These are phyloP conservation scores for Drosophila watanabei DNA, from an alignment of 1,140 invertebrate genomes.

Conservation along the genomic window DNA sequence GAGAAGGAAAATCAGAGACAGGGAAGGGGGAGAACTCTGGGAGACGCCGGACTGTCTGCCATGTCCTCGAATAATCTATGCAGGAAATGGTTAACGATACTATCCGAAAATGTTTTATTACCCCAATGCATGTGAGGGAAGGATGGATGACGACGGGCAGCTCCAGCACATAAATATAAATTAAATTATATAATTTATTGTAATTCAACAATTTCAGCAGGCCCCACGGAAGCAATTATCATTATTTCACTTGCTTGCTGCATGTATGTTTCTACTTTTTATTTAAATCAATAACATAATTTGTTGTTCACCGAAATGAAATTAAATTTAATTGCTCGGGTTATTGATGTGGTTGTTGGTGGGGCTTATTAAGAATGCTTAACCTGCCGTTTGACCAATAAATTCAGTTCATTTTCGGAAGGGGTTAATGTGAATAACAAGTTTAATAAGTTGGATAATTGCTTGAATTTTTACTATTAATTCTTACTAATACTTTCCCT, in stretches of 20 bases:
- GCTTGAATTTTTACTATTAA: not conserved
- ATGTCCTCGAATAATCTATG: constrained; percentile 45
- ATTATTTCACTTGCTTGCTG: constrained; percentile 57
- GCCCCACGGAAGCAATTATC: constrained; percentile 74
- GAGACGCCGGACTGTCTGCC: constrained; percentile 67
- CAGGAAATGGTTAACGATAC: constrained; percentile 74
- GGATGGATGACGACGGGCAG: constrained; percentile 14
- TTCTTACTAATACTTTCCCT: not conserved
- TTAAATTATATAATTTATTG: constrained; percentile 80
- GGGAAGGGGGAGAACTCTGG: not conserved
- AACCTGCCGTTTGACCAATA: constrained; percentile 16
- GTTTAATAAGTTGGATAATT: not conserved
- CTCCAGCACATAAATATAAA: constrained; percentile 71
- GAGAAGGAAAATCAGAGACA: not conserved
- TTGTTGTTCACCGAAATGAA: constrained; percentile 41
- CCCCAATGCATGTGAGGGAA: constrained; percentile 24
- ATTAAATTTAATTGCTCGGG: constrained; percentile 63
- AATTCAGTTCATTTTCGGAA: constrained; percentile 5
- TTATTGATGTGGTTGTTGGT: constrained; percentile 46
- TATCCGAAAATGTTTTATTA: constrained; percentile 64
- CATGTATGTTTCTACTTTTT: constrained; percentile 43
- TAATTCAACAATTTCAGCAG: constrained; percentile 69
- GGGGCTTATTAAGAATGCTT: constrained; percentile 43
- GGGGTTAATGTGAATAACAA: not conserved
- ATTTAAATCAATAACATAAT: constrained; percentile 68